Evolutionary conservation across 1,140 invertebrate species (phyloP), one percentile per base, ranked within the genome.

Genomic region (Heliothis subflexa): DNA sequence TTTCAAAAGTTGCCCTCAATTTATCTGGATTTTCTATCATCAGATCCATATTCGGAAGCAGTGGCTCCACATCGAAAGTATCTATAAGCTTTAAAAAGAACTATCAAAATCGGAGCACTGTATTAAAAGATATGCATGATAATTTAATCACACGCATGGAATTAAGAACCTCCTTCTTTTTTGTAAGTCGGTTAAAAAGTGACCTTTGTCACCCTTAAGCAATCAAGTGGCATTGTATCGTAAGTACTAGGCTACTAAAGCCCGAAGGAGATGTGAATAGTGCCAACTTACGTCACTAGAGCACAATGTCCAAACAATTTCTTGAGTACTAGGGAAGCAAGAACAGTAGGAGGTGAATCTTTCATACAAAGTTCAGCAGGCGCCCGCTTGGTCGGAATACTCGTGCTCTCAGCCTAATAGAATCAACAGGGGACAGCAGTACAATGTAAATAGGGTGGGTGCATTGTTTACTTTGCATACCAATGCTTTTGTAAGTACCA

Each of bases 301-400:
- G 18, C 16, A 68, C 64, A 68, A 50, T 68, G 13, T 21, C 45
- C 45, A 50, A 68, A 68, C 64, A 68, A 49, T 50, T 68, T 68
- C 47, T 50, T 45, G 50, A 68, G 64, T 68, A 68, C 64, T 11
- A 68, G 64, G 64, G 16, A 12, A 50, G 10, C 64, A 68, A 49
- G 13, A 68, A 49, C n/a, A 12, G 21, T n/a, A n/a, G n/a, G 47
- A 52, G 13, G 45, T 70, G 12, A 28, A 10, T 28, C 47, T 70
- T 28, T 66, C 21, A 16, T 66, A 66, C 16, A 55, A 16, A 18
- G 18, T 7, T n/a, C 33, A 11, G n/a, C 16, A 40, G 61, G 61
- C 61, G 61, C 61, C 61, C 62, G 5, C n/a, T 12, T 47, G 10
- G 62, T 66, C 62, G 62, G 10, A 66, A 40, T 18, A 21, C 47